Conservation (phyloP, 2,888 invertebrate genomes). For the Noctuana brunneofusca region DNA sequence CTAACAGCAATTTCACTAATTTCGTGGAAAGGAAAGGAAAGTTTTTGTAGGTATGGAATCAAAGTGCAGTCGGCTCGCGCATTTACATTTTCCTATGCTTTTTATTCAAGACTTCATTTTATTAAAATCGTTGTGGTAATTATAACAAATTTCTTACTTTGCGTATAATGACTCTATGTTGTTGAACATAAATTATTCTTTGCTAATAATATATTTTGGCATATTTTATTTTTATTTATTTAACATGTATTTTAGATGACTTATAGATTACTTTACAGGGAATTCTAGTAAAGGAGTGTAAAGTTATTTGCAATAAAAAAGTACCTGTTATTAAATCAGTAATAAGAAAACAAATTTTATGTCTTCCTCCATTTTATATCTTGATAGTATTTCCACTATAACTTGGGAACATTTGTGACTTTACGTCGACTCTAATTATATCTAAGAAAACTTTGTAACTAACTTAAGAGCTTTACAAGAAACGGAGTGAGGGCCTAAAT, state of each 20-base stretch:
- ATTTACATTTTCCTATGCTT: constrained; percentile 7
- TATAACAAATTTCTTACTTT: too few species aligned
- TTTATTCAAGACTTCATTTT: not conserved
- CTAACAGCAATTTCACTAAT: constrained; percentile 75
- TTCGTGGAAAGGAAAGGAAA: constrained; percentile 52
- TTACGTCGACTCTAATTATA: constrained; percentile 21
- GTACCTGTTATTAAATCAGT: not conserved
- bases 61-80: constrained; percentile 31
- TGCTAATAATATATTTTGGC: too few species aligned
- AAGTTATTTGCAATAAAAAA: too few species aligned
- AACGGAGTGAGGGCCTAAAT: constrained; percentile 31
- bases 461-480: constrained; percentile 30
- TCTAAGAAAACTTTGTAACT: constrained; percentile 30
- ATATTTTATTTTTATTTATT: too few species aligned
- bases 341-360: not conserved
- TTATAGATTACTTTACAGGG: too few species aligned
- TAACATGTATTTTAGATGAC: too few species aligned
- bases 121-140: not conserved
- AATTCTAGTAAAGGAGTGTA: too few species aligned
- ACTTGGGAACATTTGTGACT: constrained; percentile 17
- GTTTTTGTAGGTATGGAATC: constrained; percentile 42
- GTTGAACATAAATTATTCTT: too few species aligned
- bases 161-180: too few species aligned
- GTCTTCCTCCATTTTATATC: not conserved
- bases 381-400: constrained; percentile 2